Evolutionary conservation across 2,113 vertebrate species (phyloP).

Genomic region (Xiphophorus hellerii): DNA sequence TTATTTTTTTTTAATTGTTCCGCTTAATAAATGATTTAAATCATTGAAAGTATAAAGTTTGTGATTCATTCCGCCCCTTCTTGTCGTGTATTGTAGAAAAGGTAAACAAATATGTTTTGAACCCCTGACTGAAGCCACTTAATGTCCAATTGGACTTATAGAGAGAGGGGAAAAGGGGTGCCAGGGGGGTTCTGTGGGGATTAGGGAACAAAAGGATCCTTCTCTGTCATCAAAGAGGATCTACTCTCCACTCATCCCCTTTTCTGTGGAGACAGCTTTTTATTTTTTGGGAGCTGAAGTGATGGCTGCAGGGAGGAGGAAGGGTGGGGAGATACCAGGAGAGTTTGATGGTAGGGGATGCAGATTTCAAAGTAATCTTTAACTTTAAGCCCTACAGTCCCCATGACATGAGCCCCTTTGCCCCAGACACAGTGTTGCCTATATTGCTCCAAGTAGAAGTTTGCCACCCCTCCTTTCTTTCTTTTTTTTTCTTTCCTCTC

Average conservation of each 20-base stretch:
- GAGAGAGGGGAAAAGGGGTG: slow-evolving; percentile 35
- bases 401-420: slow-evolving; percentile 76
- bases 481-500: slow-evolving; percentile 39
- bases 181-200: slow-evolving; percentile 76
- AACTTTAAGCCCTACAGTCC: slow-evolving; percentile 83
- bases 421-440: slow-evolving; percentile 75
- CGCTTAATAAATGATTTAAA: background rate
- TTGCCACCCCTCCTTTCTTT: slow-evolving; percentile 61
- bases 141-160: slow-evolving; percentile 88
- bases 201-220: slow-evolving; percentile 91
- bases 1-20: slow-evolving; percentile 1
- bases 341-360: slow-evolving; percentile 69
- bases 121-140: slow-evolving; percentile 72
- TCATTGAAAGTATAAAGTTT: background rate
- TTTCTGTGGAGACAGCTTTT: slow-evolving; percentile 84
- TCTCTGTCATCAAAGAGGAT: slow-evolving; percentile 90
- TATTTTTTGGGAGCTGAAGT: slow-evolving; percentile 57
- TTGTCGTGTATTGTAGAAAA: slow-evolving; percentile 33
- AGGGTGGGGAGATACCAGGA: slow-evolving; percentile 42
- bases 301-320: slow-evolving; percentile 64
- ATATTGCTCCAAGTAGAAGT: slow-evolving; percentile 71
- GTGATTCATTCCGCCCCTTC: background rate
- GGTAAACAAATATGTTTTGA: slow-evolving; percentile 67
- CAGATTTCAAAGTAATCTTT: slow-evolving; percentile 95
- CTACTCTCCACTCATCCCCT: slow-evolving; percentile 79